phyloP scores from a whole-genome alignment of 1,140 invertebrate species.

The Lepidostoma basale region DNA sequence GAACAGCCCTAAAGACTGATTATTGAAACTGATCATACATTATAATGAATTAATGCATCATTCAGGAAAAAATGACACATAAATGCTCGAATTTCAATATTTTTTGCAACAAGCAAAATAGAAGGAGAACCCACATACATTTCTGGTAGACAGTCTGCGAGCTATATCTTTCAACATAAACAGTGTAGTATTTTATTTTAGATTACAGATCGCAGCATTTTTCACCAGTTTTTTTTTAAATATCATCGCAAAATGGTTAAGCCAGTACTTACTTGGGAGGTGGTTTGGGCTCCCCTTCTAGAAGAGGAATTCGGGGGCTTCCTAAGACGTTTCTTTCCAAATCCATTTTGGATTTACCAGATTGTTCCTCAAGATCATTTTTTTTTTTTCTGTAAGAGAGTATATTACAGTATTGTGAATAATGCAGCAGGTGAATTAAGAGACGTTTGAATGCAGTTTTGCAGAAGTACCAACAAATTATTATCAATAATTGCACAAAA shows the following conservation, averaged over 20 bases:
- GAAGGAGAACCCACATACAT: not conserved
- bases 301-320: not conserved
- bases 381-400: not conserved
- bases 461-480: not conserved
- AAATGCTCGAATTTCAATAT: not conserved
- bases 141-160: not conserved
- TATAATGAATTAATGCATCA: too few relatives aligned
- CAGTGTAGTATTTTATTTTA: not conserved
- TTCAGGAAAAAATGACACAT: too few relatives aligned
- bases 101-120: not conserved
- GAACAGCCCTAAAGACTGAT: too few relatives aligned
- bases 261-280: conserved; percentile 35
- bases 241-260: not conserved
- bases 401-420: not conserved
- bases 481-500: not conserved
- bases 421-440: too few relatives aligned
- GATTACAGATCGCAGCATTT: not conserved
- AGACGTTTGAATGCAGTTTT: too few relatives aligned
- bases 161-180: not conserved
- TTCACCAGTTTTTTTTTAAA: not conserved
- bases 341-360: not conserved
- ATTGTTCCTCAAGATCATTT: not conserved
- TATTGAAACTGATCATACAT: too few relatives aligned
- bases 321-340: not conserved
- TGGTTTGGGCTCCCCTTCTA: conserved; percentile 21